Base-by-base conservation (phyloP, 2,797 vertebrate species). In the Fringilla coelebs region DNA sequence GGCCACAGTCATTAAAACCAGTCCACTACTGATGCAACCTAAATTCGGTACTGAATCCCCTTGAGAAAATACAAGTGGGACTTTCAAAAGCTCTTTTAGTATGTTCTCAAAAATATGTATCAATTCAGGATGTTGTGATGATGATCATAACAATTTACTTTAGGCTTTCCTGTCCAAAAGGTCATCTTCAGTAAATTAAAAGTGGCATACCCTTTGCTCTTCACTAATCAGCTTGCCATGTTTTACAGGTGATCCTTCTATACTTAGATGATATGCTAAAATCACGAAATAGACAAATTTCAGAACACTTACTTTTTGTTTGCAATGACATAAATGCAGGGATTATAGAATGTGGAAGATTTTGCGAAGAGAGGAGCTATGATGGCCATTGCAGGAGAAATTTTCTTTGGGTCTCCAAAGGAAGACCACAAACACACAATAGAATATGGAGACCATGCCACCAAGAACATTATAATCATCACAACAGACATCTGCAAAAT, bases 301-400 rank as follows among this genome's bases (percentile, higher is more conserved):
- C 29, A 22, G 60, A 63, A 41, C 87, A 97, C 98, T 98, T 97
- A 99, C 99, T 99, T 99, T 96, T 98, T 99, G 97, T 99, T 99
- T 86, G 99, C 99, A 71, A 98, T 96, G 6, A 99, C 99, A 78
- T 99, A 99, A 97, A 99, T 99, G 94, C 99, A 99, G 62, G 99
- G 99, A 93, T 99, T 99, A 97, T 99, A 99, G 97, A 99, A 99
- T 0, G 99, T 99, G 93, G 99, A 99, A 29, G 99, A 99, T 91
- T 99, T 99, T 89, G 99, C 99, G 8, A 99, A 99, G 10, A 99
- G 98, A 34, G 99, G 99, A 15, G 99, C 99, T 36, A 99, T 98
- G 94, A 99, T 99, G 36, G 99, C 99, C 99, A 99, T 98, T 10
- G 98, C 95, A 73, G 99, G 98, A 57, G 99, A 98, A 91, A 99